A percentile compares a stretch with the other conserved stretches of the same genome.
Evolutionary conservation across 2,888 invertebrate genomes (phyloP).

Genomic region (Selenia dentaria): DNA sequence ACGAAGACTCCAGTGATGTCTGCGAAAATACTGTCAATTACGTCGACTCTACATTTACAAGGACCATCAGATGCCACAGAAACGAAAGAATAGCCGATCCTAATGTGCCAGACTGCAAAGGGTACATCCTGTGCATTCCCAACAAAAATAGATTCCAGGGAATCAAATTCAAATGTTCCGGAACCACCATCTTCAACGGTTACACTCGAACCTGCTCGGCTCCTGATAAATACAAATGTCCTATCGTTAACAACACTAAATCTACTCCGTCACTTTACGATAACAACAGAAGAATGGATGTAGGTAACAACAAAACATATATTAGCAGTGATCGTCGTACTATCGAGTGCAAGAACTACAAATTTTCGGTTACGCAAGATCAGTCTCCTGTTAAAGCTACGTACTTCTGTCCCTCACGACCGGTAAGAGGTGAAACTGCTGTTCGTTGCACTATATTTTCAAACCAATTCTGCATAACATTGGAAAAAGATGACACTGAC

Average conservation of each 20-base stretch:
- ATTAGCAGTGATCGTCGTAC: constrained; percentile 20
- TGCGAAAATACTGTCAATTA: constrained; percentile 66
- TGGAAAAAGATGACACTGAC: constrained; percentile 65
- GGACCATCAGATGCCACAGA: constrained; percentile 59
- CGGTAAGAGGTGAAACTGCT: constrained; percentile 53
- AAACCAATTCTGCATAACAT: constrained; percentile 70
- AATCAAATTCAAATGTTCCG: constrained; percentile 74
- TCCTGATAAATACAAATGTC: constrained; percentile 68
- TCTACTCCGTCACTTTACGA: constrained; percentile 43
- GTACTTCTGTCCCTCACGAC: constrained; percentile 70
- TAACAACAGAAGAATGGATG: constrained; percentile 46
- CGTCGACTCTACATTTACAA: constrained; percentile 61
- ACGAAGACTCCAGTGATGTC: constrained; percentile 71
- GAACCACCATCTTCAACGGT: constrained; percentile 72
- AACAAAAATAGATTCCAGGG: constrained; percentile 74
- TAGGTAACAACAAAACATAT: constrained; percentile 23
- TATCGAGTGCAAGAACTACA: constrained; percentile 76
- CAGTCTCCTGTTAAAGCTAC: constrained; percentile 57
- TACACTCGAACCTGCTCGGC: constrained; percentile 68
- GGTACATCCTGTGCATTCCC: constrained; percentile 74
- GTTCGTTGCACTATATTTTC: constrained; percentile 74
- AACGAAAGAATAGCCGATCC: constrained; percentile 74
- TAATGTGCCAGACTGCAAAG: constrained; percentile 71
- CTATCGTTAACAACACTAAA: constrained; percentile 51
- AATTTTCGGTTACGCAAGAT: constrained; percentile 67